Conservation (phyloP, 1,140 invertebrate species). For the Pentalonia nigronervosa region DNA sequence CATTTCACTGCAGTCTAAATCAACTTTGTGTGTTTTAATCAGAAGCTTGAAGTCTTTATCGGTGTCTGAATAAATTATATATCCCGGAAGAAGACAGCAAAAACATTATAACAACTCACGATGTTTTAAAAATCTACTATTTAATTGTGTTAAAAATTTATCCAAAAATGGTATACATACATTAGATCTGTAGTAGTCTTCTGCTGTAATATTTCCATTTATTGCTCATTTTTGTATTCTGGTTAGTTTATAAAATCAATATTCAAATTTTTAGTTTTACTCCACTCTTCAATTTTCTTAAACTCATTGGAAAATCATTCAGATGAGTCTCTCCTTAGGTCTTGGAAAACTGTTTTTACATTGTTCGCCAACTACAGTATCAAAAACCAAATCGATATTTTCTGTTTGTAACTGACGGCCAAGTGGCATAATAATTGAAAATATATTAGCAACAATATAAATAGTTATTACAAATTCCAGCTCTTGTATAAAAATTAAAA, state of each 20-base stretch:
- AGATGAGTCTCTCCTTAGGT: neutral
- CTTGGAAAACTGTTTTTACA: conserved; percentile 1
- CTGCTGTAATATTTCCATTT: conserved; percentile 20
- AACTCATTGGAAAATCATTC: conserved; percentile 25
- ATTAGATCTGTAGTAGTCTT: neutral
- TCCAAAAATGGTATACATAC: neutral
- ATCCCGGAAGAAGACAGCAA: neutral
- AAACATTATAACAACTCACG: conserved; percentile 30
- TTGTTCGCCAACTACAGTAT: conserved; percentile 43
- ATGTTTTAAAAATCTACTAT: conserved; percentile 33
- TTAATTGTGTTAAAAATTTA: conserved; percentile 23
- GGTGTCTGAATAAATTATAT: no score
- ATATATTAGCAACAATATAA: neutral
- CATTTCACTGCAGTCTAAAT: neutral
- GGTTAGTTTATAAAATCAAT: conserved; percentile 10
- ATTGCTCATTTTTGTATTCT: neutral
- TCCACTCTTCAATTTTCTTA: conserved; percentile 14
- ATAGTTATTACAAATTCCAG: conserved; percentile 13
- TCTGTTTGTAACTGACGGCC: conserved; percentile 20
- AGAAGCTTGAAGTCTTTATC: no score
- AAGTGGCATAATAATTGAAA: conserved; percentile 11
- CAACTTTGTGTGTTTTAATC: no score
- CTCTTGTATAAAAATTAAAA: neutral
- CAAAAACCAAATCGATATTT: conserved; percentile 33
- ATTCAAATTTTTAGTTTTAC: conserved; percentile 6